These are phyloP conservation scores for Tragelaphus strepsiceros DNA, from an alignment of 2,113 vertebrate genomes.

Conservation along the genomic window DNA sequence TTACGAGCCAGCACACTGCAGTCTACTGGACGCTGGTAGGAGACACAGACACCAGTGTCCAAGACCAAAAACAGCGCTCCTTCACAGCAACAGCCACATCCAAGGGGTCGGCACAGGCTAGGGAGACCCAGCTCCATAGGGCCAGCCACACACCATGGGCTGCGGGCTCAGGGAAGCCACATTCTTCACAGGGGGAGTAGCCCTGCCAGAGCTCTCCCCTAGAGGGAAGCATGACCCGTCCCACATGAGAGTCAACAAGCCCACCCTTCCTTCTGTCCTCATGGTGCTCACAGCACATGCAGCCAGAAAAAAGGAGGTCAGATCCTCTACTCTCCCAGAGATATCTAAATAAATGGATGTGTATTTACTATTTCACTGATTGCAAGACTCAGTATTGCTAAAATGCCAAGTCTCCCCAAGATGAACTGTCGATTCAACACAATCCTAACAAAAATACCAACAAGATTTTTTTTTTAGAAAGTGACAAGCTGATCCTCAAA, in stretches of 20 bases:
- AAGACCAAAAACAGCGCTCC: background rate
- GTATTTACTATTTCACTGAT: no score
- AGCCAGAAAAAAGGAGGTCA: background rate
- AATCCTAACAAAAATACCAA: background rate
- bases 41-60: background rate
- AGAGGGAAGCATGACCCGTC: background rate
- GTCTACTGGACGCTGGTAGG: background rate
- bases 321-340: background rate
- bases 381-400: background rate
- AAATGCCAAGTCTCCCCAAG: background rate
- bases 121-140: rapidly evolving
- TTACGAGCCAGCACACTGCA: background rate
- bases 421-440: background rate
- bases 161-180: background rate
- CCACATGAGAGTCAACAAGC: background rate
- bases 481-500: background rate
- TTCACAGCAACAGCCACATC: background rate
- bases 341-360: background rate
- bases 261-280: background rate
- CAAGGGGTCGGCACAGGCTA: background rate
- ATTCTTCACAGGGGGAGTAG: background rate
- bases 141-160: rapidly evolving
- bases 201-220: background rate
- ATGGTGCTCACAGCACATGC: no score
- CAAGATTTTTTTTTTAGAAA: background rate